These are phyloP conservation scores for Semicossyphus pulcher DNA, from an alignment of 2,113 vertebrate species.

Conservation along the genomic window DNA sequence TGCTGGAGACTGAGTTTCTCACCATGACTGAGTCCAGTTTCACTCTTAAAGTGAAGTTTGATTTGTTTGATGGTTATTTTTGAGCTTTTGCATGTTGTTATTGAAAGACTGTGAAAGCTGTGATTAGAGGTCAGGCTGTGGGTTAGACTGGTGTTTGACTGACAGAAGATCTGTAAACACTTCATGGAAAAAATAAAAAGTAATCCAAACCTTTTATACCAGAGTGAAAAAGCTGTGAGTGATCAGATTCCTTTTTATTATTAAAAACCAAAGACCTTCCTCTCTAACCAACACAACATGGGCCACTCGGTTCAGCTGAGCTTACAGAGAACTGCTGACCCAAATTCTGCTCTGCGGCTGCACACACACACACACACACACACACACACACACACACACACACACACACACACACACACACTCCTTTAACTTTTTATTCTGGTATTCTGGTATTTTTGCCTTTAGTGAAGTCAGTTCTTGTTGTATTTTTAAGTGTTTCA, in stretches of 20 bases:
- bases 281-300: constrained; percentile 26
- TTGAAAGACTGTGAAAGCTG: constrained; percentile 18
- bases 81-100: constrained; percentile 4
- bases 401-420: no score
- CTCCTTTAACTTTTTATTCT: no score
- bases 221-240: not conserved
- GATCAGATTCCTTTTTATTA: constrained; percentile 10
- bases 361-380: not conserved
- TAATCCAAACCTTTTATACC: constrained; percentile 2
- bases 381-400: constrained; percentile 6
- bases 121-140: constrained; percentile 46
- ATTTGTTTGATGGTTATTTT: not conserved
- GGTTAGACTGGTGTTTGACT: constrained; percentile 39
- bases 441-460: no score
- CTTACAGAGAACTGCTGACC: constrained; percentile 58
- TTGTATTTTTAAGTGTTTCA: no score
- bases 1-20: constrained; percentile 34
- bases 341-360: constrained; percentile 31
- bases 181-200: constrained; percentile 10
- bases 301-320: constrained; percentile 49
- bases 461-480: no score
- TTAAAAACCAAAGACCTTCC: constrained; percentile 4
- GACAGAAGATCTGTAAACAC: constrained; percentile 24
- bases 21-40: constrained; percentile 20
- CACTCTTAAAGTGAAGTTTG: not conserved